Conservation (phyloP, 2,888 invertebrate species). For the Belgica antarctica region DNA sequence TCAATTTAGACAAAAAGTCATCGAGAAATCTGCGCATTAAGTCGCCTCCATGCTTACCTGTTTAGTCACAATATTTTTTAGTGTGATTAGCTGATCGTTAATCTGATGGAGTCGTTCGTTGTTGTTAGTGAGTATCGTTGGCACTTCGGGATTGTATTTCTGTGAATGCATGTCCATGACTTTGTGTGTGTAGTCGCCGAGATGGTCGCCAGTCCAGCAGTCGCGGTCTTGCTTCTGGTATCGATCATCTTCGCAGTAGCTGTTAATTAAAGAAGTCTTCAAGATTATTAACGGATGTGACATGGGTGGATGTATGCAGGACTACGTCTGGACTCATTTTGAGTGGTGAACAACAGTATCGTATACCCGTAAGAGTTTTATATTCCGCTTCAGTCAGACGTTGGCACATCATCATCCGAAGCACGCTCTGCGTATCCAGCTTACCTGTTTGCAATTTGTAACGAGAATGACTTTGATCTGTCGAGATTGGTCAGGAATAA, state of each 20-base stretch:
- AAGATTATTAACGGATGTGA: no score
- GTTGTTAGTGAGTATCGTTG: conserved; percentile 45
- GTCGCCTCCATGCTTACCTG: conserved; percentile 19
- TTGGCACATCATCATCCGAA: no score
- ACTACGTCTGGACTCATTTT: no score
- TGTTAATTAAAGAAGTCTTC: conserved; percentile 46
- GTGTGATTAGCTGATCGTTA: conserved; percentile 38
- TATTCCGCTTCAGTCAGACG: no score
- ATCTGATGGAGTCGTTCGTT: conserved; percentile 32
- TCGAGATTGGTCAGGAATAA: conserved; percentile 66
- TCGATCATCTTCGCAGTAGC: conserved; percentile 54
- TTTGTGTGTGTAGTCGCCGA: conserved; percentile 54
- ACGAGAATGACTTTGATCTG: conserved; percentile 78
- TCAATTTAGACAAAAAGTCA: neutral
- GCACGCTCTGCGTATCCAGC: conserved; percentile 16
- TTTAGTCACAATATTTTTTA: conserved; percentile 37
- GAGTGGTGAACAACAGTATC: no score
- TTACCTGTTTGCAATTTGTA: conserved; percentile 71
- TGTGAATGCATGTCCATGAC: conserved; percentile 53
- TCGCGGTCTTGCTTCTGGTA: conserved; percentile 52
- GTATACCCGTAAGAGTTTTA: no score
- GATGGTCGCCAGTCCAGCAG: conserved; percentile 55
- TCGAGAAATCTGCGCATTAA: neutral
- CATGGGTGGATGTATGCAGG: no score
- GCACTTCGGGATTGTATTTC: conserved; percentile 55